Evolutionary conservation across 2,888 invertebrate genomes (phyloP).

Genomic region (Tanytarsus gracilentus): DNA sequence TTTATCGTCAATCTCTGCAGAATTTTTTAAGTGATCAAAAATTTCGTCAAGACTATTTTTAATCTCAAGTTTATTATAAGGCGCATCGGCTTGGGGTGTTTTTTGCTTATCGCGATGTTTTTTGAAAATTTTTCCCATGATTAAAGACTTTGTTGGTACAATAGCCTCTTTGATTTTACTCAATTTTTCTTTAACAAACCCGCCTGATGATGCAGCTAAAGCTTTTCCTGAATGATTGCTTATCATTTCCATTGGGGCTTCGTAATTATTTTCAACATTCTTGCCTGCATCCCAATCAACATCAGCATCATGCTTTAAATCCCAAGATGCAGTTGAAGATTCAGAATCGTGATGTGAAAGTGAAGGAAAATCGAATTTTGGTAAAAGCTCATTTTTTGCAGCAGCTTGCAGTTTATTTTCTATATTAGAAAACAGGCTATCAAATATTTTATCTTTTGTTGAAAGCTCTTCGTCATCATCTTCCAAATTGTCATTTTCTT

Average conservation of each 20-base stretch:
- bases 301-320: conserved; percentile 21
- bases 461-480: background rate
- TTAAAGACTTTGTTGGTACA: conserved; percentile 24
- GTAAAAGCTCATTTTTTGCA: background rate
- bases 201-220: no score
- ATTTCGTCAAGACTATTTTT: conserved; percentile 25
- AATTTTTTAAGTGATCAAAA: conserved; percentile 26
- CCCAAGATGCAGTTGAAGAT: conserved; percentile 22
- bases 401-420: conserved; percentile 5
- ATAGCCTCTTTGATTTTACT: conserved; percentile 26
- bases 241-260: conserved; percentile 42
- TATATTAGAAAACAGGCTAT: conserved; percentile 11
- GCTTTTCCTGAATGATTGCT: conserved; percentile 40
- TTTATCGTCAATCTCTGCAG: conserved; percentile 26
- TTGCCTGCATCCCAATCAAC: conserved; percentile 21
- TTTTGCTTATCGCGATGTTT: conserved; percentile 24
- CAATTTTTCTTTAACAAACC: conserved; percentile 18
- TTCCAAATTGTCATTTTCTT: no score
- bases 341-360: conserved; percentile 14
- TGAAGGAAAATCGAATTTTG: background rate
- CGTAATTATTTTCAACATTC: conserved; percentile 32
- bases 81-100: conserved; percentile 17
- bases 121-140: conserved; percentile 28
- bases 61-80: conserved; percentile 11
- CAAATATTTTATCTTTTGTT: conserved; percentile 18